phyloP scores from a whole-genome alignment of 2,888 invertebrate genomes.

The Apamea anceps region DNA sequence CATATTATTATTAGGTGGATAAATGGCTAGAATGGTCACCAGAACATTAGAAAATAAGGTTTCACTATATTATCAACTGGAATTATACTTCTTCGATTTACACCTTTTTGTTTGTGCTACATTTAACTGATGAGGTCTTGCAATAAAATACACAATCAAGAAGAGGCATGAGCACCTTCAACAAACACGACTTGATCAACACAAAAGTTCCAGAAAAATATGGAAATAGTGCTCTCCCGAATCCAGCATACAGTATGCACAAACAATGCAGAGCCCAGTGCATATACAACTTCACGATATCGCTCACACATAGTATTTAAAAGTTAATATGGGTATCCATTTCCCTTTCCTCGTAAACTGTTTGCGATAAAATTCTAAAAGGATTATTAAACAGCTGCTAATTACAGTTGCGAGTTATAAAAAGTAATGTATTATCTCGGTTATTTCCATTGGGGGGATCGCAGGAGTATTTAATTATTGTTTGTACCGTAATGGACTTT shows the following conservation, averaged over 20 bases:
- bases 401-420: constrained; percentile 57
- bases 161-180: not conserved
- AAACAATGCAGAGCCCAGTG: constrained; percentile 25
- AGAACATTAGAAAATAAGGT: not conserved
- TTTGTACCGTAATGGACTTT: constrained; percentile 50
- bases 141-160: not conserved
- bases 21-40: not conserved
- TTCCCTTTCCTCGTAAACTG: constrained; percentile 61
- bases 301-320: constrained; percentile 39
- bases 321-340: constrained; percentile 63
- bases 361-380: constrained; percentile 66
- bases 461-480: constrained; percentile 51
- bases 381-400: constrained; percentile 67
- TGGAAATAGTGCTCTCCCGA: not conserved
- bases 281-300: constrained; percentile 40
- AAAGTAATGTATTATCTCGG: constrained; percentile 58
- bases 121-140: not conserved
- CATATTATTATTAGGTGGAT: not conserved
- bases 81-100: not conserved
- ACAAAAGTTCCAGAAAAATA: constrained; percentile 22
- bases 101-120: not conserved
- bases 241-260: constrained; percentile 9
- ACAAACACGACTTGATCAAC: constrained; percentile 30
- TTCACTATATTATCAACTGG: not conserved
- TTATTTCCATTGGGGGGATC: constrained; percentile 34